These are phyloP conservation scores for Gallinago solitaria DNA, from an alignment of 2,797 vertebrate species.

Conservation along the genomic window DNA sequence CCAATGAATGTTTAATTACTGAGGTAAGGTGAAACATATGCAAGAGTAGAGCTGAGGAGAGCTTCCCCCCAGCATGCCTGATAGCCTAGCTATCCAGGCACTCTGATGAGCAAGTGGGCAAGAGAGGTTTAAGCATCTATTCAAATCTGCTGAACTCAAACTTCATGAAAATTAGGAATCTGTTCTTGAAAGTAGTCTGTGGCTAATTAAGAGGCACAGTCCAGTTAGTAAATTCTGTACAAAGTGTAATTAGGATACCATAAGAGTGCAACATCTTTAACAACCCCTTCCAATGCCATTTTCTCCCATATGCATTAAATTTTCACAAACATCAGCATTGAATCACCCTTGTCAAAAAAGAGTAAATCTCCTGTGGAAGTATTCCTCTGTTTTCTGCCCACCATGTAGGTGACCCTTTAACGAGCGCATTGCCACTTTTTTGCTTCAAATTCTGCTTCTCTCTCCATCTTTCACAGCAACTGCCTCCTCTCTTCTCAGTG, in stretches of 20 bases:
- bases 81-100: not conserved
- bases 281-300: not conserved
- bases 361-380: not conserved
- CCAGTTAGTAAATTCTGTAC: not conserved
- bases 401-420: not conserved
- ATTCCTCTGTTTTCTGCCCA: not conserved
- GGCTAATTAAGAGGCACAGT: not conserved
- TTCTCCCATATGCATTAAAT: not conserved
- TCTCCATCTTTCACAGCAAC: not conserved
- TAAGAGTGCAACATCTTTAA: not conserved
- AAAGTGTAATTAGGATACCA: not conserved
- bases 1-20: slow-evolving; percentile 45
- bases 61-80: not conserved
- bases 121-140: not conserved
- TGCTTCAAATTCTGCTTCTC: not conserved
- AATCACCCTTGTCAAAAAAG: not conserved
- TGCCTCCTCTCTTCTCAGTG: not conserved
- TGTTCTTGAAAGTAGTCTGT: not conserved
- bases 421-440: not conserved
- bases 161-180: not conserved
- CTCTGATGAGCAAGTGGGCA: not conserved
- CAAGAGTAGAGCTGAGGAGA: not conserved
- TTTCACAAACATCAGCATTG: not conserved
- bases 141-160: not conserved
- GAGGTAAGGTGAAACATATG: slow-evolving; percentile 18